Evolutionary conservation across 2,113 vertebrate genomes (phyloP), one percentile per base, ranked within the genome.

Genomic region (Gallinago media): DNA sequence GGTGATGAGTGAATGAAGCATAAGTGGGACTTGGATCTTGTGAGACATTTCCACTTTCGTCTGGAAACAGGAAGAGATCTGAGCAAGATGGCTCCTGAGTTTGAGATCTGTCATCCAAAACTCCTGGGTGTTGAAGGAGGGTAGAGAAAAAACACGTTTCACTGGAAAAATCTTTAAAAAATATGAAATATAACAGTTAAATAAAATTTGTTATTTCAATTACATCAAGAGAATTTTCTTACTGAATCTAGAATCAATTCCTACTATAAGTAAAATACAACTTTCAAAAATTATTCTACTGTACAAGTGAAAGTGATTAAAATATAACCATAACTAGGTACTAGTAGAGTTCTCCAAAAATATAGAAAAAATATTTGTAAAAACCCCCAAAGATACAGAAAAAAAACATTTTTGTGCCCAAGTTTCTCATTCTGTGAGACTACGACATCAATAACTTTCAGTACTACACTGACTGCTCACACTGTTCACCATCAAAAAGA

Each of bases 21-120:
- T 98, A 99, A 15, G 98, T 97, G 77, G 99, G 99, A 78, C 98
- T 99, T 13, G 98, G 85, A 40, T 99, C 99, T 86, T 99, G 99
- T 49, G 97, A 98, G 13, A 97, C 50, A 63, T 98, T 99, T 61
- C 99, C 99, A 88, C 99, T 99, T 98, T 99, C 99, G 58, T 99
- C 99, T 12, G 99, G 99, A 95, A 99, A 99, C 62, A 99, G 98
- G 98, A 99, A 99, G 58, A 99, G 99, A 96, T 99, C 99, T 20
- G 99, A 99, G 87, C 98, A 98, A 54, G 99, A 98, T 0, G 98
- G 98, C 27, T 99, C 99, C 17, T 97, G 98, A 92, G 98, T 96
- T 31, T 97, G 98, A 82, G 83, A 97, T 40, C 58, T 97, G 61
- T 98, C 98, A 94, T 98, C 98, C n/a, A 98, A 92, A 77, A 98